Evolutionary conservation across 35 echinoderm and acorn worm species (phyloP).

Genomic region (Ophiothrix spiculata): DNA sequence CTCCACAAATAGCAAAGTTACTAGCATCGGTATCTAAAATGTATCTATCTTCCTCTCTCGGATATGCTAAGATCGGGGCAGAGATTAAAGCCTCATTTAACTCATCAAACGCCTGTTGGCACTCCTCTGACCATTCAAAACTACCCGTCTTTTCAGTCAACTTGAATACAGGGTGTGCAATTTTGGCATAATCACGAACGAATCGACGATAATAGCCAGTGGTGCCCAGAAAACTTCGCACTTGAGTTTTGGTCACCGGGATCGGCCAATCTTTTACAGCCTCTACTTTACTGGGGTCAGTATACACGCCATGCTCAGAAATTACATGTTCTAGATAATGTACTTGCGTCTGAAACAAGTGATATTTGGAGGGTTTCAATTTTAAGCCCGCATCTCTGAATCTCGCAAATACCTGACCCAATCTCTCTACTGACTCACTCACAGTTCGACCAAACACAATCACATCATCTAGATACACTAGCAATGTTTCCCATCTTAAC

Average conservation of each 20-base stretch:
- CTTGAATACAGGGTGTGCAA: conserved; percentile 37
- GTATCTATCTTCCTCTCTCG: neutral
- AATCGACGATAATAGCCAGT: conserved; percentile 55
- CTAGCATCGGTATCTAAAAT: conserved; percentile 48
- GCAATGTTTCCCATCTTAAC: conserved; percentile 42
- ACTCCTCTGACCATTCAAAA: conserved; percentile 31
- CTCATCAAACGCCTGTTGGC: conserved; percentile 34
- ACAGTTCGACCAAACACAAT: neutral
- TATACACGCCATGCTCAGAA: conserved; percentile 11
- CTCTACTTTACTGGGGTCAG: conserved; percentile 29
- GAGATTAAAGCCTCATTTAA: conserved; percentile 25
- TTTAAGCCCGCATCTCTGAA: conserved; percentile 16
- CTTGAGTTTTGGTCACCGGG: conserved; percentile 28
- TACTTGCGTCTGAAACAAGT: conserved; percentile 28
- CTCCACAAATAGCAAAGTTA: conserved; percentile 33
- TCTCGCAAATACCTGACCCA: neutral
- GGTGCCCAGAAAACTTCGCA: conserved; percentile 54
- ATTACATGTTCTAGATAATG: conserved; percentile 46
- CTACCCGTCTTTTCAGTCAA: conserved; percentile 18
- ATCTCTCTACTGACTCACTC: neutral
- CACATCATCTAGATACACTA: too few relatives aligned
- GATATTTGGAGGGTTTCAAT: conserved; percentile 39
- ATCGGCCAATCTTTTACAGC: conserved; percentile 34
- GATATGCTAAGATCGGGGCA: conserved; percentile 47
- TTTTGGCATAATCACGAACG: conserved; percentile 26